phyloP scores from a whole-genome alignment of 1,140 invertebrate species.

The Ceratina japonica region DNA sequence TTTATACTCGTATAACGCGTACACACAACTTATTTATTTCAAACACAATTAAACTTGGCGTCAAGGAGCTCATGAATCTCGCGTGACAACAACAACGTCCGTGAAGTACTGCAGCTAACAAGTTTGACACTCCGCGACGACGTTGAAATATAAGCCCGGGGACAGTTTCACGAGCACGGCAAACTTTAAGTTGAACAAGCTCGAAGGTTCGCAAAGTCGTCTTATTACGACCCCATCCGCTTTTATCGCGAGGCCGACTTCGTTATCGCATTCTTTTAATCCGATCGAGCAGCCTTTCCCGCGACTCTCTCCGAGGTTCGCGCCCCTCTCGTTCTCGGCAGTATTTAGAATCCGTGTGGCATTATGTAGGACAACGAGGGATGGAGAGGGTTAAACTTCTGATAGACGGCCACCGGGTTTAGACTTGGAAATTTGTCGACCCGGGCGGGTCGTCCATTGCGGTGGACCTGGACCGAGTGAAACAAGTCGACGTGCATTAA shows the following conservation, averaged over 20 bases:
- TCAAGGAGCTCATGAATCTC: neutral
- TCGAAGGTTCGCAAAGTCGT: neutral
- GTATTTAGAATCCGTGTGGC: too few species aligned
- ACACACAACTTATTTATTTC: too few species aligned
- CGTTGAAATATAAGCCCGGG: neutral
- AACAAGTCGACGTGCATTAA: neutral
- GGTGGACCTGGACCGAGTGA: neutral
- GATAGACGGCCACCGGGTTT: neutral
- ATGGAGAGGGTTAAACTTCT: neutral
- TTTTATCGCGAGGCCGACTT: neutral
- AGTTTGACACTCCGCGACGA: neutral
- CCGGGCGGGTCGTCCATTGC: too few species aligned
- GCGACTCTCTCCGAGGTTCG: neutral
- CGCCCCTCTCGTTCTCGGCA: too few species aligned
- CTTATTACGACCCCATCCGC: neutral
- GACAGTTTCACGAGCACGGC: neutral
- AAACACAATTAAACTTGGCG: too few species aligned
- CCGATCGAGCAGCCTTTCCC: neutral
- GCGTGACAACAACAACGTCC: neutral
- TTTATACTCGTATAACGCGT: too few species aligned
- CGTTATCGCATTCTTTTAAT: neutral
- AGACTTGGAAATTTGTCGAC: constrained; percentile 2
- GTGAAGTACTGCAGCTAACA: neutral
- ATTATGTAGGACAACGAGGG: neutral
- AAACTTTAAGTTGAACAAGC: neutral